Evolutionary conservation across 2,888 invertebrate genomes (phyloP), one percentile per base, ranked within the genome.

Genomic region (Drosophila affinis): DNA sequence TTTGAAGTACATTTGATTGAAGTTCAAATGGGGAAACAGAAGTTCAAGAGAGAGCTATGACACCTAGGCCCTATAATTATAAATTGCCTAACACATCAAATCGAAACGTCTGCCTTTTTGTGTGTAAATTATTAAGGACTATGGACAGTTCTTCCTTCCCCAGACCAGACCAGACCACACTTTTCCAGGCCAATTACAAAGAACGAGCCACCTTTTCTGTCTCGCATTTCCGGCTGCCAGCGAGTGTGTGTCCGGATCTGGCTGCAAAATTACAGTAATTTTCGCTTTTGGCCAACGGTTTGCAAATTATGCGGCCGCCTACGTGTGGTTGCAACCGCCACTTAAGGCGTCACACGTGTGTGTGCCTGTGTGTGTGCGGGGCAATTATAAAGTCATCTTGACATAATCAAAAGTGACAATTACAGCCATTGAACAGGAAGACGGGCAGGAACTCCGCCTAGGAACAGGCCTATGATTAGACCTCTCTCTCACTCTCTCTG

Each of bases 311-410:
- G 75, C 57, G 71, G 65, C 71, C 72, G 60, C 77, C 57, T 58
- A 72, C 58, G 70, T 60, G 79, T 52, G 79, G 71, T 75, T 65
- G 70, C 78, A 88, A 85, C 87, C 76, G 70, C 76, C 87, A 89
- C 85, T 88, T 88, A 88, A 89, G 81, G 76, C 86, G 88, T 84
- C 89, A 88, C 88, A 88, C 84, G 82, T 89, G 87, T 24, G 24
- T 24, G 5, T 76, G 58, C 77, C 21, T 89, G 87, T 70, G 68
- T 72, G 58, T 78, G 79, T 76, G 58, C 77, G 79, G 72, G 74
- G 85, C 85, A 89, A 90, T 89, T 90, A 89, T 89, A 89, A 89
- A 89, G 90, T 89, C 89, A 89, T 88, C 89, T 89, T 87, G 90
- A 82, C 88, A 81, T 87, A 90, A 89, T 90, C 89, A 89, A 84